These are phyloP conservation scores for Protodeltote pygarga DNA, from an alignment of 2,888 invertebrate species.

Conservation along the genomic window DNA sequence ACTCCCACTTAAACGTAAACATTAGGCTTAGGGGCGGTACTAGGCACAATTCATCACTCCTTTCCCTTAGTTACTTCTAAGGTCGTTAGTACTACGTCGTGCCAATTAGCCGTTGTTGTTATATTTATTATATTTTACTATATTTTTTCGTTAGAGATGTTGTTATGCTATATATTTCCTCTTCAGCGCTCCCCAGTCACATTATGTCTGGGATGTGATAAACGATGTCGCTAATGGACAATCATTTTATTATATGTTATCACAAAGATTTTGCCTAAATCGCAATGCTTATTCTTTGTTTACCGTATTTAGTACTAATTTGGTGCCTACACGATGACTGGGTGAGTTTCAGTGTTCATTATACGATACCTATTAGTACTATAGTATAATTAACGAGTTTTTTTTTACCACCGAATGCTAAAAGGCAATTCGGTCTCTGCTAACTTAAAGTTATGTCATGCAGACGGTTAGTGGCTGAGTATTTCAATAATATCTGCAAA, in stretches of 20 bases:
- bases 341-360: neutral
- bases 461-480: too few relatives aligned
- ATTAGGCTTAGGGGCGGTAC: neutral
- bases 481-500: too few relatives aligned
- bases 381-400: too few relatives aligned
- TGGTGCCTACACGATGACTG: neutral
- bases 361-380: too few relatives aligned
- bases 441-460: too few relatives aligned
- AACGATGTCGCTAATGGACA: slow-evolving; percentile 50
- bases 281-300: neutral
- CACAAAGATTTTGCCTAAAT: neutral
- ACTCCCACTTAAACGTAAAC: slow-evolving; percentile 1
- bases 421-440: too few relatives aligned
- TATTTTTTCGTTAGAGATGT: slow-evolving; percentile 50
- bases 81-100: too few relatives aligned
- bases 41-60: neutral
- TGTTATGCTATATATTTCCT: slow-evolving; percentile 50
- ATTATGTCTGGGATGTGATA: slow-evolving; percentile 55
- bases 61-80: neutral
- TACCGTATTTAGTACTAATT: neutral
- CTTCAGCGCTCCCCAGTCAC: slow-evolving; percentile 43
- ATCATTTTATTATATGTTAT: slow-evolving; percentile 11
- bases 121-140: slow-evolving; percentile 47
- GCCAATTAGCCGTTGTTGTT: slow-evolving; percentile 35
- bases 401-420: too few relatives aligned